Conservation (phyloP, 2,113 vertebrate species). For the Cyprinus carpio region DNA sequence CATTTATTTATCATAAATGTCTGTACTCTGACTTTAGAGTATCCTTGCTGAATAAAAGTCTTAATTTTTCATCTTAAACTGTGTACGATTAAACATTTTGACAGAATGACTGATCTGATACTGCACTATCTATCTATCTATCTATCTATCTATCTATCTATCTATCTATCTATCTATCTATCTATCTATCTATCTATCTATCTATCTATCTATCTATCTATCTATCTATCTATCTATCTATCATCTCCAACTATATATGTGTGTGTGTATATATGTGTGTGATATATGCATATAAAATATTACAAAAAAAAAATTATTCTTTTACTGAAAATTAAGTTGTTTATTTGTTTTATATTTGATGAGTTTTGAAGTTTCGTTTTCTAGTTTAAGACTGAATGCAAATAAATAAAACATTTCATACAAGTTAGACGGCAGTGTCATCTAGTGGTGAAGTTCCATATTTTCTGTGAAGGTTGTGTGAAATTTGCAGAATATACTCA, state of each 20-base stretch:
- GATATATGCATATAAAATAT: too few relatives aligned
- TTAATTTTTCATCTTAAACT: not conserved
- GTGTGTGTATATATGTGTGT: too few relatives aligned
- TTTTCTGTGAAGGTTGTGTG: not conserved
- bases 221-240: too few relatives aligned
- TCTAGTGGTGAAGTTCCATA: slow-evolving; percentile 53
- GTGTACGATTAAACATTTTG: not conserved
- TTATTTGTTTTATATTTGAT: not conserved
- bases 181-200: too few relatives aligned
- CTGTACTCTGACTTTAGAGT: not conserved
- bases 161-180: too few relatives aligned
- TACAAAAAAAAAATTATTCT: too few relatives aligned
- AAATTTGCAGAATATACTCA: not conserved
- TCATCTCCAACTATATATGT: too few relatives aligned
- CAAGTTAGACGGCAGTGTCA: slow-evolving; percentile 51
- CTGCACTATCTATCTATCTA: too few relatives aligned
- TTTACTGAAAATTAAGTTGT: not conserved
- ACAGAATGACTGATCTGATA: not conserved
- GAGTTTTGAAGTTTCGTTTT: not conserved
- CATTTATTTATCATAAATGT: not conserved
- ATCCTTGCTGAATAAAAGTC: not conserved
- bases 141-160: too few relatives aligned
- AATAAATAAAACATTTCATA: not conserved
- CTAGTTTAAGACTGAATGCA: not conserved
- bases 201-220: too few relatives aligned